Base-by-base conservation (phyloP, 1,140 invertebrate species). In the Drosophila setifemur region DNA sequence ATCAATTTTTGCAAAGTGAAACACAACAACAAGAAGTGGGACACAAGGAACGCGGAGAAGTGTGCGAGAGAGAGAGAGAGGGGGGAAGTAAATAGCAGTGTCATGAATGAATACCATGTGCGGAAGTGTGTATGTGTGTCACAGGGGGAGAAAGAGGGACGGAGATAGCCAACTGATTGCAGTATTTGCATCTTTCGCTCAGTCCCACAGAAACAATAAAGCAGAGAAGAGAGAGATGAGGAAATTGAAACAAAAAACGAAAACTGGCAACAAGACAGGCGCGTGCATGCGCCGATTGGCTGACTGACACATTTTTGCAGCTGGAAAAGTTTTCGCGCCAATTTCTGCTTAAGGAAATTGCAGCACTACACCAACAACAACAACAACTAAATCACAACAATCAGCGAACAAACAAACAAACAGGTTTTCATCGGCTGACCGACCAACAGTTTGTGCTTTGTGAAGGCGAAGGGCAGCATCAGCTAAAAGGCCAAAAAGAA, bases 291-390 rank as follows among this genome's bases (percentile, higher is more conserved):
- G 49, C 49, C 66, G 14, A 64, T 48, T 74, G 79, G 57, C 79
- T 86, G 61, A 85, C 77, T 86, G 73, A 55, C 81, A 81, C 82
- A 55, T 67, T 73, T 81, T 55, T 75, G 53, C 81, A 81, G 81
- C 75, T 75, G 61, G 42, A 79, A 86, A 75, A 47, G 29, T 86
- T 85, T 85, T 85, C 71, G 81, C 81, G 81, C 81, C 81, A 85
- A 85, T 79, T 85, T 85, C 14, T 35, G 42, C 16, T 63, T 23
- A 48, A 63, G 49, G 40, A 83, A 86, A 79, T 48, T 64, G 71
- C 70, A 79, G 60, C 47, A 73, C 31, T 25, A 16, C 29, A 43
- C 19, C 43, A 48, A 21, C 42, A 39, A 12, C 35, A 58, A 16
- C 55, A 79, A 66, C 43, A 76, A 61, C 45, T 78, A 68, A 85